Evolutionary conservation across 2,797 vertebrate genomes (phyloP), one percentile per base, ranked within the genome.

Genomic region (Emys orbicularis): DNA sequence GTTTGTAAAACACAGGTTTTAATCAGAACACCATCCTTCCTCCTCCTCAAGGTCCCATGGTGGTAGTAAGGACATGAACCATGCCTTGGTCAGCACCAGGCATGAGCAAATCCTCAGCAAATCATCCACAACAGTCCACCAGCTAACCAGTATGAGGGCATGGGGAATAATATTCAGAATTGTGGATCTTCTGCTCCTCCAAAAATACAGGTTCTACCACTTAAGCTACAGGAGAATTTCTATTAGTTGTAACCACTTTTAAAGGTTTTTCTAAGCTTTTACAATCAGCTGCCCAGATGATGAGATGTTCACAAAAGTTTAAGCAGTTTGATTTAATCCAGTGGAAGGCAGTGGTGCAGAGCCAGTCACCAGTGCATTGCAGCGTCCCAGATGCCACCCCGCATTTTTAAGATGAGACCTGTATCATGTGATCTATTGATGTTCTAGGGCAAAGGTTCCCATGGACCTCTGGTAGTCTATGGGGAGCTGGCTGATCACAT

Each of bases 131-230:
- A 12, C 84, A 76, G 50, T 5, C 56, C 37, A 21, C 31, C 0
- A 0, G 27, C 52, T 80, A 34, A 37, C 23, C 77, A 93, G 47
- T 6, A 27, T 0, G 0, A 82, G 31, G 12, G 19, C 61, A 44
- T 8, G 0, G 1, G 23, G 34, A n/a, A 16, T 5, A 5, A n/a
- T 31, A 59, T 59, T 59, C 29, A 31, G 12, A 59, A 59, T 31
- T 31, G 57, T 59, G 57, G 29, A 15, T 59, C 29, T 31, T 59
- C 57, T 29, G 57, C 57, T 31, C 12, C 29, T 15, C 6, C 57
- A 59, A 31, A 59, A 15, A 59, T 79, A 52, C 19, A 79, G 34
- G 19, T 49, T 47, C 6, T 49, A 4, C 8, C 31, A 12, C 49
- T 52, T 79, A 34, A 52, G 18, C 29, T 79, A 8, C 15, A 34